Evolutionary conservation across 2,888 invertebrate genomes (phyloP).

Genomic region (Pollenia labialis): DNA sequence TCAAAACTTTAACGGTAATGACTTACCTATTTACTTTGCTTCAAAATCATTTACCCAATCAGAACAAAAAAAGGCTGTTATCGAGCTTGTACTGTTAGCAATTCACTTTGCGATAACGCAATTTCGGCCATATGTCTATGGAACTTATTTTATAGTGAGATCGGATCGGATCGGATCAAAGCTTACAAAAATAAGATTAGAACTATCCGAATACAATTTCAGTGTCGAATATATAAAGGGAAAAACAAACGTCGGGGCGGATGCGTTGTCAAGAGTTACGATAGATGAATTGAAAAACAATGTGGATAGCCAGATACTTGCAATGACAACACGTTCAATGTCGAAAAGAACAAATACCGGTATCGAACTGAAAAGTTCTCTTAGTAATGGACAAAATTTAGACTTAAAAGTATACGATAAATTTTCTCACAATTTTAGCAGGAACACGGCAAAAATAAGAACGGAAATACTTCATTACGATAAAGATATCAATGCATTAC

Average conservation of each 20-base stretch:
- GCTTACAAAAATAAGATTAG: constrained; percentile 32
- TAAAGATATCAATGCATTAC: not conserved
- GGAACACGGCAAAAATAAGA: constrained; percentile 4
- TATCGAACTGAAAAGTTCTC: not conserved
- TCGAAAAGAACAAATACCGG: not conserved
- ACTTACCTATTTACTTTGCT: constrained; percentile 42
- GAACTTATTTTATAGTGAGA: constrained; percentile 70
- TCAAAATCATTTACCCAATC: constrained; percentile 44
- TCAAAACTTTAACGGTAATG: constrained; percentile 32
- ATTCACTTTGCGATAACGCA: constrained; percentile 73
- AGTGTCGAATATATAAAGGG: constrained; percentile 37
- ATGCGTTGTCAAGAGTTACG: constrained; percentile 42
- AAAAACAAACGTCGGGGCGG: constrained; percentile 32
- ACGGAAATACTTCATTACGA: not conserved
- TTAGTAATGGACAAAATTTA: not conserved
- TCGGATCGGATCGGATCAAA: constrained; percentile 73
- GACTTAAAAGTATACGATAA: not conserved
- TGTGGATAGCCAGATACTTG: not conserved
- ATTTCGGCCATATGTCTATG: constrained; percentile 73
- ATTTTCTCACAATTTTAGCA: constrained; percentile 16
- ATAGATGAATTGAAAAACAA: constrained; percentile 53
- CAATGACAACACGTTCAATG: constrained; percentile 27
- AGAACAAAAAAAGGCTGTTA: constrained; percentile 33
- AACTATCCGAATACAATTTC: constrained; percentile 46
- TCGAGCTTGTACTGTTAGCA: constrained; percentile 73